Conservation (phyloP, 92 coral and sea anemone genomes). For the Umimayanthus kanabou region DNA sequence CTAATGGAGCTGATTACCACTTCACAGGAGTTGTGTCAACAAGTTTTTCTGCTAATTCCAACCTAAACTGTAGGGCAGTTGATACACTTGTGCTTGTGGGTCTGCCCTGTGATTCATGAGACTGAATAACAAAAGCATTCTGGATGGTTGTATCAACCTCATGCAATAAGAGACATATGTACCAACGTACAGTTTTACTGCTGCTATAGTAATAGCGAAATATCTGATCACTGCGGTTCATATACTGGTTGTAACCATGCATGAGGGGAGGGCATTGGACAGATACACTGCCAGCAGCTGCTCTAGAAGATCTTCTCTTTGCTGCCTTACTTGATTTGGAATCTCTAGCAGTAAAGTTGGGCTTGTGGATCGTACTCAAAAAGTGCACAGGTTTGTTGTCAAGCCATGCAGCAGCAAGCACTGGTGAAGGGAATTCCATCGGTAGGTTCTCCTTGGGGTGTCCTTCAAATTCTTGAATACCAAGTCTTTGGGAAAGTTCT, state of each 20-base stretch:
- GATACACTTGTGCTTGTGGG: slow-evolving; percentile 37
- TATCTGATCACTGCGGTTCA: slow-evolving; percentile 61
- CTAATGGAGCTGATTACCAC: slow-evolving; percentile 19
- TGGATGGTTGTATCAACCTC: slow-evolving; percentile 51
- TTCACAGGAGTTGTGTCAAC: slow-evolving; percentile 42
- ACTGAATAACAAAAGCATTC: slow-evolving; percentile 54
- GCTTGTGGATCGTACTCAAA: slow-evolving; percentile 16
- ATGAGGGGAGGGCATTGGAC: slow-evolving; percentile 51
- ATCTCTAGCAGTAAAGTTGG: too few species aligned
- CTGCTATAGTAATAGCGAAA: slow-evolving; percentile 43
- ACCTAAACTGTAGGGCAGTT: slow-evolving; percentile 48
- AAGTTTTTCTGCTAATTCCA: slow-evolving; percentile 53
- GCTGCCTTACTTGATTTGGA: slow-evolving; percentile 8
- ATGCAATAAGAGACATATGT: slow-evolving; percentile 33
- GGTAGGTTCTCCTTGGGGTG: slow-evolving; percentile 18
- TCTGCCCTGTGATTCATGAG: slow-evolving; percentile 47
- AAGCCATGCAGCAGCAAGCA: slow-evolving; percentile 15
- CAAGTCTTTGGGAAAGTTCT: neutral
- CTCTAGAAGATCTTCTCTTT: slow-evolving; percentile 13
- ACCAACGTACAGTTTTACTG: slow-evolving; percentile 45
- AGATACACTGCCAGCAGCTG: slow-evolving; percentile 33
- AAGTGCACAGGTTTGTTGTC: too few species aligned
- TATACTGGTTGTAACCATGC: slow-evolving; percentile 48
- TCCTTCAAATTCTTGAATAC: slow-evolving; percentile 3
- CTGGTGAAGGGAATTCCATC: slow-evolving; percentile 11